Evolutionary conservation across 2,113 vertebrate genomes (phyloP).

Genomic region (Hipposideros armiger): DNA sequence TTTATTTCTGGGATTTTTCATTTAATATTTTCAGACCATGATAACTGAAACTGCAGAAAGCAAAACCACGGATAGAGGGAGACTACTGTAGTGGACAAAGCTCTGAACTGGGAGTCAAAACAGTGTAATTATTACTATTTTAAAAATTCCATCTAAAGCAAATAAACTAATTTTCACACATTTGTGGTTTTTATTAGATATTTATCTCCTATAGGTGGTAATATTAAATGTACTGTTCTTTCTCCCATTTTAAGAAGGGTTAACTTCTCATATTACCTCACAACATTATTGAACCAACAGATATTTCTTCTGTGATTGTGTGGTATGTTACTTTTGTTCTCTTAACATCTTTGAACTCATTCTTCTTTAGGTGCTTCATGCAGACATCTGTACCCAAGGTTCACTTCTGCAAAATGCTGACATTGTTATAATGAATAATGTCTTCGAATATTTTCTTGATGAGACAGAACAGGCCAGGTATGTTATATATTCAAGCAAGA

Average conservation of each 20-base stretch:
- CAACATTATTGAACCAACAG: not conserved
- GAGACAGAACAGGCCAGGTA: conserved; percentile 92
- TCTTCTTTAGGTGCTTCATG: conserved; percentile 91
- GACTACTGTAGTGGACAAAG: not conserved
- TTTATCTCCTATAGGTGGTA: not conserved
- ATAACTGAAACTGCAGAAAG: not conserved
- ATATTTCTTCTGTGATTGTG: not conserved
- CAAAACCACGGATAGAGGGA: not conserved
- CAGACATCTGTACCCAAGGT: conserved; percentile 92
- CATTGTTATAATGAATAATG: conserved; percentile 97
- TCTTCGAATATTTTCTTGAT: conserved; percentile 97
- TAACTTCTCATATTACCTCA: not conserved
- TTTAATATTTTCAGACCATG: not conserved
- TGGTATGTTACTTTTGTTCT: not conserved
- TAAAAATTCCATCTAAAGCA: conserved; percentile 41
- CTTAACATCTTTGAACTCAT: conserved; percentile 66
- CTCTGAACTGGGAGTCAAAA: conserved; percentile 40
- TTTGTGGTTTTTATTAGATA: conserved; percentile 5
- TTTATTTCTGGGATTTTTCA: not conserved
- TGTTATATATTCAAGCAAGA: conserved; percentile 80
- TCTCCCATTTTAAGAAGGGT: not conserved
- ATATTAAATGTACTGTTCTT: not conserved
- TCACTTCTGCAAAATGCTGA: conserved; percentile 92
- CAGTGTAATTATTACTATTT: not conserved
- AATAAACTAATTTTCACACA: not conserved